Percentiles rank a stretch among this genome's conserved stretches.
Conservation (phyloP, 2,797 vertebrate species). For the Gymnodraco acuticeps region DNA sequence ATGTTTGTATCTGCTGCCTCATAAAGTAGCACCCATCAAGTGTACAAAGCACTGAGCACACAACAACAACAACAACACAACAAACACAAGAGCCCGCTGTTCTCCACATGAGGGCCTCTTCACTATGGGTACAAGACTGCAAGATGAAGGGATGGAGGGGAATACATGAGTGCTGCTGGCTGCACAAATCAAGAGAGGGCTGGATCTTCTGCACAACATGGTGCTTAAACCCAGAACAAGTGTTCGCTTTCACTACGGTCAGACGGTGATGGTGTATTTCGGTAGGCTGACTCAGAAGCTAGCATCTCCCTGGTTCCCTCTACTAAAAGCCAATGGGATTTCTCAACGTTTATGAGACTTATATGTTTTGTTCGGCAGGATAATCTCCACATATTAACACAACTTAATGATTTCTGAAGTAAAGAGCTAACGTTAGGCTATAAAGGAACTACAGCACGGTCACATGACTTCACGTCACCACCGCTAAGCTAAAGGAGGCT, state of each 20-base stretch:
- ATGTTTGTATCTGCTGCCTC: conserved; percentile 66
- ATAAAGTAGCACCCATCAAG: conserved; percentile 64
- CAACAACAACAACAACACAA: conserved; percentile 15
- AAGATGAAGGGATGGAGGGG: conserved; percentile 62
- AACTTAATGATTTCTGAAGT: no score
- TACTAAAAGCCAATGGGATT: no score
- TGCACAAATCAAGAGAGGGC: conserved; percentile 48
- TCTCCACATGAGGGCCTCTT: conserved; percentile 73
- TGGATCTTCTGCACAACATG: conserved; percentile 62
- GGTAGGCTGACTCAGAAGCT: no score
- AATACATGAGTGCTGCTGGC: conserved; percentile 41
- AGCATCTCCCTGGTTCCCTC: no score
- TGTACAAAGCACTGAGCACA: conserved; percentile 49
- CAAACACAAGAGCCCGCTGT: conserved; percentile 63
- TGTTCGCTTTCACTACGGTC: conserved; percentile 30
- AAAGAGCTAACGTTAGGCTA: no score
- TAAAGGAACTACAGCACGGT: no score
- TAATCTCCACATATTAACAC: no score
- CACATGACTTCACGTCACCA: no score
- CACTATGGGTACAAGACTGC: conserved; percentile 42
- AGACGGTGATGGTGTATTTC: not conserved
- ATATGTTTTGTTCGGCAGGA: no score
- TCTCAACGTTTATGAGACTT: no score
- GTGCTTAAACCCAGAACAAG: conserved; percentile 45
- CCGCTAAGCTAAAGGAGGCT: no score